A percentile compares a stretch with the other conserved stretches of the same genome.
Conservation (phyloP, 1,140 invertebrate species). For the Tenebrio molitor region DNA sequence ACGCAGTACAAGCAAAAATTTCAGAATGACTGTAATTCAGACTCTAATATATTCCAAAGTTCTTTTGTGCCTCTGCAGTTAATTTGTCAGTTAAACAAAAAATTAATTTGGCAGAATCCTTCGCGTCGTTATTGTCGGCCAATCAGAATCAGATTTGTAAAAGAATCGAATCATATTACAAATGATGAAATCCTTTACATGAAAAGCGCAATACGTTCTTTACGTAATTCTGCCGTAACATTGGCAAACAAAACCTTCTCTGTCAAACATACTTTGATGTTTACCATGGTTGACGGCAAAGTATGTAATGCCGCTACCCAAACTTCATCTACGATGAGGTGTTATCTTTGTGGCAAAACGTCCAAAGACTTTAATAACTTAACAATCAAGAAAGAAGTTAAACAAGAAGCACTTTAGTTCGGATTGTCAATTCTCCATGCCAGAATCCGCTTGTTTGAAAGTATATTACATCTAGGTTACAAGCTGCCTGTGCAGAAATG, state of each 20-base stretch:
- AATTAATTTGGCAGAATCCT: too few relatives aligned
- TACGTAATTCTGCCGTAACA: conserved; percentile 26
- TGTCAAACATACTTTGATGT: conserved; percentile 50
- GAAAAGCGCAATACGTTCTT: conserved; percentile 47
- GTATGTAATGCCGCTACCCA: conserved; percentile 66
- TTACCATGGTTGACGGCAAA: conserved; percentile 68
- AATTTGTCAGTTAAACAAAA: too few relatives aligned
- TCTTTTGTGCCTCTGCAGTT: conserved; percentile 61
- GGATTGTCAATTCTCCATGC: conserved; percentile 17
- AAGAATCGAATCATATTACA: conserved; percentile 52
- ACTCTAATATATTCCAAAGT: conserved; percentile 61
- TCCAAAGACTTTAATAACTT: conserved; percentile 58
- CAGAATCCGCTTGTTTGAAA: conserved; percentile 5
- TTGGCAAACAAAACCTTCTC: conserved; percentile 8
- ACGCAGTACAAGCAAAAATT: conserved; percentile 61
- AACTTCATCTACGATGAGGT: conserved; percentile 56
- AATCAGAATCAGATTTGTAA: conserved; percentile 56
- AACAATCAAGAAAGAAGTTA: conserved; percentile 27
- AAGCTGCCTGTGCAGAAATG: background rate
- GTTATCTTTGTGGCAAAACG: conserved; percentile 54
- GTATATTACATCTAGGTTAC: background rate
- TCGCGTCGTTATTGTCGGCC: conserved; percentile 59
- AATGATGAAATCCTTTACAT: conserved; percentile 50
- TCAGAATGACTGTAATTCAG: conserved; percentile 54
- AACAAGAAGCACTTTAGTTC: background rate